These are phyloP conservation scores for Idaea aversata DNA, from an alignment of 2,888 invertebrate genomes.

Conservation along the genomic window DNA sequence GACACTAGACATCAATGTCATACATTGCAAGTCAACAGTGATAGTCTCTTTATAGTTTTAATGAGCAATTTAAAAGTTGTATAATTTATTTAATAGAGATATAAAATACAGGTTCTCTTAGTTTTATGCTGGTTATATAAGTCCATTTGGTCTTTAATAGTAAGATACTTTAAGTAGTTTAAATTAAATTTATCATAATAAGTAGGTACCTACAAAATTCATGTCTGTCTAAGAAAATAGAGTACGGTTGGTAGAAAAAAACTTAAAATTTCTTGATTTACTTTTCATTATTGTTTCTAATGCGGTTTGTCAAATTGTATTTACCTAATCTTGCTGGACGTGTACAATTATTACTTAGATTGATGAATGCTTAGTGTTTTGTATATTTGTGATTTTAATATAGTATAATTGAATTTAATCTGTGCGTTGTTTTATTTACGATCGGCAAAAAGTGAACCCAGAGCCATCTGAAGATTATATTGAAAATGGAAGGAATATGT, in stretches of 20 bases:
- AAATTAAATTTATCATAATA: background rate
- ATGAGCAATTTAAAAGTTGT: slow-evolving; percentile 8
- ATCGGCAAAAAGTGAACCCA: background rate
- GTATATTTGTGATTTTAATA: slow-evolving; percentile 17
- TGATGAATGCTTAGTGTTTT: slow-evolving; percentile 4
- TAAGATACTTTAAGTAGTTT: background rate
- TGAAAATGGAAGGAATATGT: background rate
- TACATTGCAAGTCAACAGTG: slow-evolving; percentile 36
- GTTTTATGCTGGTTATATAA: slow-evolving; percentile 13
- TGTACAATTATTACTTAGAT: slow-evolving; percentile 16
- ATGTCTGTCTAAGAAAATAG: background rate
- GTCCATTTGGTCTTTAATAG: background rate
- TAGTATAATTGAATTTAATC: slow-evolving; percentile 6
- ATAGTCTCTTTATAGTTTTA: slow-evolving; percentile 15
- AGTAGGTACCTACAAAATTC: background rate
- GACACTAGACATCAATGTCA: slow-evolving; percentile 33
- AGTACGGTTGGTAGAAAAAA: background rate
- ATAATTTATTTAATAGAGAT: slow-evolving; percentile 23
- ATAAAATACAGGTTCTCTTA: slow-evolving; percentile 10
- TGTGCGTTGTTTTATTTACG: background rate
- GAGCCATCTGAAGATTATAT: background rate
- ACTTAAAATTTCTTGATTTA: background rate
- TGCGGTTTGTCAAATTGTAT: background rate
- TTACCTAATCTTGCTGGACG: background rate
- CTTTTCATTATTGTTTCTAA: background rate